phyloP scores from a whole-genome alignment of 2,797 vertebrate species.

The Characodon lateralis region DNA sequence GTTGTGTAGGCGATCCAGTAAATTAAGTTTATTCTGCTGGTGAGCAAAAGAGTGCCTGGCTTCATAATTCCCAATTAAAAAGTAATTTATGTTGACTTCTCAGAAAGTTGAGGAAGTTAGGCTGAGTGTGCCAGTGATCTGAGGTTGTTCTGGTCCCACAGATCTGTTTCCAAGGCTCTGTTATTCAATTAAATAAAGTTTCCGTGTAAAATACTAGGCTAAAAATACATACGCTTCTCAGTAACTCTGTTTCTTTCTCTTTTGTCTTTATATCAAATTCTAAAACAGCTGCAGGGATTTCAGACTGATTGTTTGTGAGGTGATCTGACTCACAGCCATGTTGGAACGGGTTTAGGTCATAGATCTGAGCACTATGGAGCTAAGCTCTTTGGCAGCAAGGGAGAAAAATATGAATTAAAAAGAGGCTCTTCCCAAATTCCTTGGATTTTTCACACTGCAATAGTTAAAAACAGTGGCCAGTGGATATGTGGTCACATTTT shows the following conservation, averaged over 20 bases:
- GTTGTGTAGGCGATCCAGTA: slow-evolving; percentile 15
- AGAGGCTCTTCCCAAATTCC: not conserved
- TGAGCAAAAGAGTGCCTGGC: not conserved
- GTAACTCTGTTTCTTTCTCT: not conserved
- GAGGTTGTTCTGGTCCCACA: not conserved
- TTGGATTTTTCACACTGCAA: not conserved
- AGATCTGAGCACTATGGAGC: not conserved
- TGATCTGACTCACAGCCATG: not conserved
- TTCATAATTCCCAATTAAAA: slow-evolving; percentile 20
- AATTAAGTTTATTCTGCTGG: slow-evolving; percentile 19
- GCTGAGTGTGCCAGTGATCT: not conserved
- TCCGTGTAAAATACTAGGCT: not conserved
- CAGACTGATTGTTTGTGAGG: not conserved
- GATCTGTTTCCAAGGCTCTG: not conserved
- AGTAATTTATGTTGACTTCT: slow-evolving; percentile 14
- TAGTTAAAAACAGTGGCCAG: not conserved
- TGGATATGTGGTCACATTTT: not conserved
- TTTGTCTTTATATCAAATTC: not conserved
- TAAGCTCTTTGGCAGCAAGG: not conserved
- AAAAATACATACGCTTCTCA: not conserved
- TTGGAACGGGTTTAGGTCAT: not conserved
- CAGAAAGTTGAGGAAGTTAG: not conserved
- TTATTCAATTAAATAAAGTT: not conserved
- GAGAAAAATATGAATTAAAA: not conserved
- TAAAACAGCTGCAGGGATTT: not conserved